These are phyloP conservation scores for Ia io DNA, from an alignment of 2,113 vertebrate species.

Conservation along the genomic window DNA sequence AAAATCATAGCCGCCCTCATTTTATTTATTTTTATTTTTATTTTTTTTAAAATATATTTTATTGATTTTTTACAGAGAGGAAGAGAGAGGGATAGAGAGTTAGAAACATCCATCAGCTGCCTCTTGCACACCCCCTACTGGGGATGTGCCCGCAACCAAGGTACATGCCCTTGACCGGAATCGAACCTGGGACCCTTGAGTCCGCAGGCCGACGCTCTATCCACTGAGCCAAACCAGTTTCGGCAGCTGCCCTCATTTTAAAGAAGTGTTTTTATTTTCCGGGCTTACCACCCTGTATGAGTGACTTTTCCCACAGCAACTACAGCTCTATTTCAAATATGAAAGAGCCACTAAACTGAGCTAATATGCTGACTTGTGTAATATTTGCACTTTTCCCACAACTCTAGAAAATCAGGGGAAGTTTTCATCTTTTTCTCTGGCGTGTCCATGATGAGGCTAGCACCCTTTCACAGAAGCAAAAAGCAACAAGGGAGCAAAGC, in stretches of 20 bases:
- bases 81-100: too few relatives aligned
- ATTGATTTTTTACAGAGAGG: too few relatives aligned
- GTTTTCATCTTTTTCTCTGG: neutral
- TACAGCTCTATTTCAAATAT: neutral
- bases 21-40: too few relatives aligned
- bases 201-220: too few relatives aligned
- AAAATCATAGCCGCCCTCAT: accelerated
- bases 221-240: too few relatives aligned
- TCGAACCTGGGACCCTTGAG: too few relatives aligned
- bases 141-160: too few relatives aligned
- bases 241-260: neutral
- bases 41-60: too few relatives aligned
- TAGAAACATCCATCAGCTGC: too few relatives aligned
- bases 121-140: too few relatives aligned
- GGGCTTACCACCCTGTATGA: neutral
- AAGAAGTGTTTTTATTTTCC: neutral
- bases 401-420: neutral
- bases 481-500: neutral
- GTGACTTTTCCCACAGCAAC: neutral
- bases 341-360: neutral
- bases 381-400: neutral
- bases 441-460: neutral
- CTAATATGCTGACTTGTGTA: neutral
- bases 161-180: too few relatives aligned
- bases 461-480: neutral